Evolutionary conservation across 2,797 vertebrate genomes (phyloP).

Genomic region (Hozukius guyotensis): DNA sequence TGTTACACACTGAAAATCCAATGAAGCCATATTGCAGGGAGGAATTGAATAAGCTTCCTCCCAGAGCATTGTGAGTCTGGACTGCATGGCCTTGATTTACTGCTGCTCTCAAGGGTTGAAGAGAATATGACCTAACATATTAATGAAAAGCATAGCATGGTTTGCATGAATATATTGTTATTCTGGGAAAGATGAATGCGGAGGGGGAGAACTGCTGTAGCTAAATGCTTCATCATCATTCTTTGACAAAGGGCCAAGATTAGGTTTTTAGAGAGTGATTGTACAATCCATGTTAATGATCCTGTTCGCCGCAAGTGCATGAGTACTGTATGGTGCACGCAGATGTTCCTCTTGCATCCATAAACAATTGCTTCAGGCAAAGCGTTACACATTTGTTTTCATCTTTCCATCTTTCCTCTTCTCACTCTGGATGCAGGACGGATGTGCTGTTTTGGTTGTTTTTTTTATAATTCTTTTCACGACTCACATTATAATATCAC

Average conservation of each 20-base stretch:
- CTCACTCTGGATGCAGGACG: background rate
- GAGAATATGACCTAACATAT: slow-evolving; percentile 39
- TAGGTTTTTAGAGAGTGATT: slow-evolving; percentile 42
- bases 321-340: slow-evolving; percentile 29
- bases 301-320: slow-evolving; percentile 43
- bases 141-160: slow-evolving; percentile 33
- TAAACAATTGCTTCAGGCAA: slow-evolving; percentile 60
- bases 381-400: slow-evolving; percentile 25
- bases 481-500: slow-evolving; percentile 2
- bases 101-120: slow-evolving; percentile 21
- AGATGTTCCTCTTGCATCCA: slow-evolving; percentile 61
- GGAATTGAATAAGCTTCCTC: slow-evolving; percentile 26
- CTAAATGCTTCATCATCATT: slow-evolving; percentile 54
- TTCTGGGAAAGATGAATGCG: slow-evolving; percentile 26
- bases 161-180: slow-evolving; percentile 45
- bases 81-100: slow-evolving; percentile 20
- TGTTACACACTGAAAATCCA: background rate
- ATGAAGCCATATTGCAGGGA: slow-evolving; percentile 22
- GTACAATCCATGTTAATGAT: slow-evolving; percentile 63
- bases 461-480: background rate
- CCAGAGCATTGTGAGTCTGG: slow-evolving; percentile 1
- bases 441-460: slow-evolving; percentile 4
- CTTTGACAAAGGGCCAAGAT: slow-evolving; percentile 56
- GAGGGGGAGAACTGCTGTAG: background rate
- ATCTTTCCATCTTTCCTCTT: slow-evolving; percentile 11